Evolutionary conservation across 2,797 vertebrate species (phyloP), one percentile per base, ranked within the genome.

Genomic region (Coccyzus lansbergi): DNA sequence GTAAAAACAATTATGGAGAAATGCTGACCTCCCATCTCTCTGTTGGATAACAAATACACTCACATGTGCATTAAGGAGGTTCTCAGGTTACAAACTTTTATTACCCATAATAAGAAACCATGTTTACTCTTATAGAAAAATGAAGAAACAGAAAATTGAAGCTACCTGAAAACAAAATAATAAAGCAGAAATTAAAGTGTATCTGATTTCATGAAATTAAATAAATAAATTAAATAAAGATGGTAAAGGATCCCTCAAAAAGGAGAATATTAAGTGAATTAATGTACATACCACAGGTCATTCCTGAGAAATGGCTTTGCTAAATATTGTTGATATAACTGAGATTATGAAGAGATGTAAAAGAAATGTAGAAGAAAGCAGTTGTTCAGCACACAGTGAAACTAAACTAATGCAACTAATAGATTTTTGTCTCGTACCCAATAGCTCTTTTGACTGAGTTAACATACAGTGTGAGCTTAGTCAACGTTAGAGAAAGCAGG

Each of bases 81-180:
- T 91, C 87, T 95, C 63, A 31, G 81, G 76, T 92, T 95, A 70
- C 89, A 92, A 93, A 94, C 22, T 95, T 95, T 58, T 82, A 82
- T 81, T 86, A 72, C 33, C 40, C 52, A 79, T 51, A 86, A 67
- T 22, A 78, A 92, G 69, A 67, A 92, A 72, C 33, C 4, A 2
- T 20, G 46, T 68, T 83, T 71, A 88, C 86, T 93, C 28, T 12
- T n/a, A 58, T 34, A 76, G 55, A 70, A 89, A 95, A 95, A 82
- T 34, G 86, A 82, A 65, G 40, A 56, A 77, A 22, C 5, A 13
- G 28, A 48, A 67, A 25, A 33, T 31, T 68, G 69, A 91, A 92
- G 26, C 51, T 49, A n/a, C n/a, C 51, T 49, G 59, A 88, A 92
- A 94, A 62, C 3, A 68, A 56, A 82, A 26, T 7, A 62, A 12